A percentile compares a stretch with the other conserved stretches of the same genome.
Conservation (phyloP, 1,140 invertebrate species). For the Hycleus cichorii region DNA sequence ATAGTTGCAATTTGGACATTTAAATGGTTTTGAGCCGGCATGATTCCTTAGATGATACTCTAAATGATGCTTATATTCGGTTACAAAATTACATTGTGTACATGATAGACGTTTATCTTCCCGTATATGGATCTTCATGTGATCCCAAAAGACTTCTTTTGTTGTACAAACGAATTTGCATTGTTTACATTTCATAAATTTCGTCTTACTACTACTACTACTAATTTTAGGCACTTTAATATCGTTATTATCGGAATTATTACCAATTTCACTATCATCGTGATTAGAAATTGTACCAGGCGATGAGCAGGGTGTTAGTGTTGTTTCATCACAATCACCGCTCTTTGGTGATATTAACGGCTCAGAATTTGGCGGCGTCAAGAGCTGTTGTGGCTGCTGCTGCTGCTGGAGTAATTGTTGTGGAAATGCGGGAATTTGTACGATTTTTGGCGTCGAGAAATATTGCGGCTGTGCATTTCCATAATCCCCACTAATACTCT, state of each 20-base stretch:
- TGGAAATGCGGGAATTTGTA: neutral
- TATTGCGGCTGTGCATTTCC: neutral
- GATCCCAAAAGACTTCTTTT: conserved; percentile 90
- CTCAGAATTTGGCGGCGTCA: conserved; percentile 43
- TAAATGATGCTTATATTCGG: conserved; percentile 97
- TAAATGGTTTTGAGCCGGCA: conserved; percentile 92
- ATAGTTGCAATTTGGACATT: conserved; percentile 87
- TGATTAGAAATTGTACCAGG: conserved; percentile 16
- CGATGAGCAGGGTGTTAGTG: conserved; percentile 12
- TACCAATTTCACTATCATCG: conserved; percentile 24
- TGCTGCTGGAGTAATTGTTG: neutral
- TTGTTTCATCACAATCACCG: conserved; percentile 9
- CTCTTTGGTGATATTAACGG: conserved; percentile 23
- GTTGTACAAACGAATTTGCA: conserved; percentile 78
- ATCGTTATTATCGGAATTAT: conserved; percentile 50
- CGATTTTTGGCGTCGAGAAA: conserved; percentile 14
- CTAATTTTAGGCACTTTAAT: conserved; percentile 67
- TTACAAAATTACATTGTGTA: conserved; percentile 91
- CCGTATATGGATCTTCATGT: conserved; percentile 85
- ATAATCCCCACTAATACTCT: conserved; percentile 26
- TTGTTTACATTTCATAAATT: conserved; percentile 87
- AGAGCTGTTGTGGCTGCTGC: conserved; percentile 28
- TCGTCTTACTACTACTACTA: conserved; percentile 69
- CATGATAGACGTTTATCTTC: conserved; percentile 87
- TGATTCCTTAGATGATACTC: conserved; percentile 97